Conservation (phyloP, 2,113 vertebrate genomes). For the Pluvialis apricaria region DNA sequence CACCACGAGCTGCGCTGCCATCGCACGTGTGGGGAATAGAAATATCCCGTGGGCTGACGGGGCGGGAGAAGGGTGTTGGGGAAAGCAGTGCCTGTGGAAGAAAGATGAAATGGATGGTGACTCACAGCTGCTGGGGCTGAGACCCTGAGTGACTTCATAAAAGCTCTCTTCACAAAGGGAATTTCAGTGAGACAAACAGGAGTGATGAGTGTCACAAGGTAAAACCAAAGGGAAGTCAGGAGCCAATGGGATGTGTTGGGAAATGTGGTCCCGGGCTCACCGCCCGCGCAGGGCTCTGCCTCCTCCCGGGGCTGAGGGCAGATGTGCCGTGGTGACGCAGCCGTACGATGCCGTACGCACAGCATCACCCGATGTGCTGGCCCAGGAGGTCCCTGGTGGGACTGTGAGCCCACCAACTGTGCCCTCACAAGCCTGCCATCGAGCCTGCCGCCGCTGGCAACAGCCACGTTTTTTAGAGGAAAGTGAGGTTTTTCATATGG, state of each 20-base stretch:
- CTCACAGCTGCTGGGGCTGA: background rate
- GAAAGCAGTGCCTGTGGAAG: background rate
- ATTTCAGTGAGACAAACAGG: background rate
- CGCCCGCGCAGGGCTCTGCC: fast-evolving
- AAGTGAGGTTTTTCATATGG: background rate
- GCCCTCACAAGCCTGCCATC: fast-evolving
- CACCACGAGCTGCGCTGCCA: fast-evolving
- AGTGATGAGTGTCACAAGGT: background rate
- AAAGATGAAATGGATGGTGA: background rate
- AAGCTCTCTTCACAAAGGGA: background rate
- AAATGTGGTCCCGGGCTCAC: background rate
- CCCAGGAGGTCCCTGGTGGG: background rate
- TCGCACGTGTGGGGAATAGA: background rate
- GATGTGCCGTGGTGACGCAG: fast-evolving
- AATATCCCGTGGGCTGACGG: background rate
- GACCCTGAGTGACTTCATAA: background rate
- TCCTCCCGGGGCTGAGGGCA: background rate
- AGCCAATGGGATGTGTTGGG: background rate
- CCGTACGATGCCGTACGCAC: fast-evolving
- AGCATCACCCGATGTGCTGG: fast-evolving
- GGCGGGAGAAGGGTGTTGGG: fast-evolving
- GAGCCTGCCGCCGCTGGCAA: fast-evolving
- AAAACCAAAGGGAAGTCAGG: background rate
- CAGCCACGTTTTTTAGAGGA: background rate
- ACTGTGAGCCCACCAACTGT: background rate